These are phyloP conservation scores for Antheraea yamamai DNA, from an alignment of 2,888 invertebrate species.

Conservation along the genomic window DNA sequence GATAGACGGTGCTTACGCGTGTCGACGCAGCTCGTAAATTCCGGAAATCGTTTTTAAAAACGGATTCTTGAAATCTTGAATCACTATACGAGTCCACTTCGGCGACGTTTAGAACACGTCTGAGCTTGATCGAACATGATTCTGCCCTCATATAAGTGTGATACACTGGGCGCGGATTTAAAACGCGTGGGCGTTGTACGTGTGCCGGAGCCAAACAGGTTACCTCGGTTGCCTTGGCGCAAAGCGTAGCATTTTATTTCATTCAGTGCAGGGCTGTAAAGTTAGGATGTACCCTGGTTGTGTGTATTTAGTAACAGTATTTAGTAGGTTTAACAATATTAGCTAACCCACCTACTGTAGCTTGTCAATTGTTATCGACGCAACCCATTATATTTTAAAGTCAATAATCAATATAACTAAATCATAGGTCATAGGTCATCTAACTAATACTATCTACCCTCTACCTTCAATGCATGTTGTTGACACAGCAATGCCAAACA, in stretches of 20 bases:
- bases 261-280: constrained; percentile 62
- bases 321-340: background rate
- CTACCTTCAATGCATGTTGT: constrained; percentile 45
- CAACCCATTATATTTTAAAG: background rate
- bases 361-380: background rate
- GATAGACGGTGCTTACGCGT: constrained; percentile 46
- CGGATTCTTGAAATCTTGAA: constrained; percentile 19
- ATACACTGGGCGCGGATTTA: constrained; percentile 65
- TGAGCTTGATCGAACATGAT: constrained; percentile 61
- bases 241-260: constrained; percentile 64
- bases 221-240: constrained; percentile 66
- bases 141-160: background rate
- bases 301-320: background rate
- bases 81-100: constrained; percentile 23
- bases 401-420: background rate
- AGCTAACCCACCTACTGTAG: background rate
- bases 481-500: constrained; percentile 44
- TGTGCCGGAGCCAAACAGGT: constrained; percentile 74
- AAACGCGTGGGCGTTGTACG: constrained; percentile 69
- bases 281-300: background rate
- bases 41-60: constrained; percentile 28
- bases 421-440: background rate
- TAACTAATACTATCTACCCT: background rate
- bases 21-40: constrained; percentile 33
- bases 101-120: constrained; percentile 56